Base-by-base conservation (phyloP, 2,888 invertebrate genomes). In the Zygaena filipendulae region DNA sequence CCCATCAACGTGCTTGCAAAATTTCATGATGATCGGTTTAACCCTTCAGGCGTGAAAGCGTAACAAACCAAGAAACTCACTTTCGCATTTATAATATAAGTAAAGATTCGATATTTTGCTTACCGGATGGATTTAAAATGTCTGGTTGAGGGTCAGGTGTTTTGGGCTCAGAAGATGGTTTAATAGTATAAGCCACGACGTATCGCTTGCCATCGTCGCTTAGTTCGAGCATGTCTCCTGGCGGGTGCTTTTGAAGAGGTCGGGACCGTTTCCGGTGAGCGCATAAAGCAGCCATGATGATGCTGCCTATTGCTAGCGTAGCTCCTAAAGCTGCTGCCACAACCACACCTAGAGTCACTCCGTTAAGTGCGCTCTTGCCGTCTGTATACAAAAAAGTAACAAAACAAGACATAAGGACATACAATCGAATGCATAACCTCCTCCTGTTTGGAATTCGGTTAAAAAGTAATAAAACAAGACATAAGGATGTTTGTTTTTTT, bases 121-220 rank as follows among this genome's bases (percentile, higher is more conserved):
- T 16, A 21, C 87, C 86, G 79, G 87, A 82, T 45, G 91, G 88
- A 61, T 88, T 92, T 42, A 92, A 82, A 49, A 92, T 92, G 60
- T 92, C 90, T 11, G 90, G 90, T 45, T 90, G 89, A 18, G 85
- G 84, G 47, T 85, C 85, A 18, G 84, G 83, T n/a, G 84, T 84
- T 41, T 80, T 81, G 2, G 58, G 43, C 13, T 79, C 79, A 2
- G 70, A 69, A 0, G 84, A 82, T 8, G 88, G 87, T 57, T 92
- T 92, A 39, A 92, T 82, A 7, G 92, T 92, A 47, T 92, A 92
- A 7, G 92, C 91, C 11, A 92, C 92, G 21, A 92, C 92, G 52
- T 92, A 91, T 42, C 91, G 83, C 46, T 91, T 86, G 45, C 92
- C 91, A 1, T 90, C 91, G 16, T 91, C 90, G 40, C 91, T 91